Conservation (phyloP, 2,113 vertebrate species). For the Corythaixoides concolor region DNA sequence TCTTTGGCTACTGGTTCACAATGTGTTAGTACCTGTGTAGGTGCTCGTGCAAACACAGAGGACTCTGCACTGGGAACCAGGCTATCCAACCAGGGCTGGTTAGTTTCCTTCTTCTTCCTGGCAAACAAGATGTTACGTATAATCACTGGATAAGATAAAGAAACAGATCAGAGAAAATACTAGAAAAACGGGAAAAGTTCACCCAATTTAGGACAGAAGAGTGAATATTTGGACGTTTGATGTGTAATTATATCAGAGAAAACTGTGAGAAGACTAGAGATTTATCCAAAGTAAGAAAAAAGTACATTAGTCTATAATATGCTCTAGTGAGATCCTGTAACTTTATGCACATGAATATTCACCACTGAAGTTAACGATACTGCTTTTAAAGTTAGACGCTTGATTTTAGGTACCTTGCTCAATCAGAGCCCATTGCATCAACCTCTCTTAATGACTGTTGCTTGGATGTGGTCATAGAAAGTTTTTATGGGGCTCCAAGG, state of each 20-base stretch:
- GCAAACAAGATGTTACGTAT: background rate
- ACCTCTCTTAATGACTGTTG: background rate
- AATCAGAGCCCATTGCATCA: background rate
- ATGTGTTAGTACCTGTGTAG: background rate
- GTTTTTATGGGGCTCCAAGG: background rate
- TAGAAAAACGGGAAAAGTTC: background rate
- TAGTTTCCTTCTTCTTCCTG: background rate
- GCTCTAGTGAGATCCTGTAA: background rate
- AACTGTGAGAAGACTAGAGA: background rate
- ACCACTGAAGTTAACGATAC: background rate
- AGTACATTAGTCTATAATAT: background rate
- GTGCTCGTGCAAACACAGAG: background rate
- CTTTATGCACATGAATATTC: background rate
- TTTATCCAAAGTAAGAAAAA: background rate
- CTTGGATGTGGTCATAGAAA: background rate
- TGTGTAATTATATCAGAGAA: background rate
- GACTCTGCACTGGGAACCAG: background rate
- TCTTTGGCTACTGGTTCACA: background rate
- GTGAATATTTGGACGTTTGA: background rate
- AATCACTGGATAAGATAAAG: background rate
- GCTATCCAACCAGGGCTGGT: background rate
- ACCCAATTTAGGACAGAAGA: background rate
- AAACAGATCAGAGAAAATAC: background rate
- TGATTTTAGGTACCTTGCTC: background rate
- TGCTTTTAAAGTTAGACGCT: background rate